Conservation (phyloP, 2,797 vertebrate species). For the Gadopsis bispinosus region DNA sequence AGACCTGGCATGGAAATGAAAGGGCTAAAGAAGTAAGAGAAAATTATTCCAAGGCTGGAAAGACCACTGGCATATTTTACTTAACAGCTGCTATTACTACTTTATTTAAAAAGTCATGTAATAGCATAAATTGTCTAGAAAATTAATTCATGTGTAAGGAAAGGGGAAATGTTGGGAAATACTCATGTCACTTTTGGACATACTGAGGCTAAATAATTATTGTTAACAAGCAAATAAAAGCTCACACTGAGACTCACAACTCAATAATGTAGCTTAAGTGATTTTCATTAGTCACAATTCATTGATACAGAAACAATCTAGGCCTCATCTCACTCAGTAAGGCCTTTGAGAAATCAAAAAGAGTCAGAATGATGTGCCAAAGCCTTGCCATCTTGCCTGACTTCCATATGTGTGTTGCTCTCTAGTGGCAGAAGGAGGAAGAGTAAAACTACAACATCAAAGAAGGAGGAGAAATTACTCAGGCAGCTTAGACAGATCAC, state of each 20-base stretch:
- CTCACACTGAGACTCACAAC: not conserved
- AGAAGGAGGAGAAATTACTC: constrained; percentile 90
- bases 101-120: constrained; percentile 15
- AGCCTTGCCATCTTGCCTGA: not conserved
- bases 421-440: constrained; percentile 77
- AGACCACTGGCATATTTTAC: constrained; percentile 12
- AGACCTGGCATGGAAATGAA: constrained; percentile 32
- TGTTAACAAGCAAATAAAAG: not conserved
- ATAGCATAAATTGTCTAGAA: constrained; percentile 6
- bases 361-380: not conserved
- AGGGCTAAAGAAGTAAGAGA: constrained; percentile 7
- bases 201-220: not conserved
- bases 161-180: not conserved
- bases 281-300: not conserved
- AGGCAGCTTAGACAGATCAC: constrained; percentile 91
- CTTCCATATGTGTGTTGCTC: constrained; percentile 50
- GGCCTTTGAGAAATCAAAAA: not conserved
- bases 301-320: not conserved
- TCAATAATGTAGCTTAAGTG: not conserved
- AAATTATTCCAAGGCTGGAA: constrained; percentile 20
- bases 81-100: constrained; percentile 2
- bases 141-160: not conserved
- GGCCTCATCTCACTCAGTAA: not conserved
- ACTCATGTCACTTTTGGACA: not conserved
- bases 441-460: constrained; percentile 78